Evolutionary conservation across 2,888 invertebrate species (phyloP), one percentile per base, ranked within the genome.

Genomic region (Teleiodes luculella): DNA sequence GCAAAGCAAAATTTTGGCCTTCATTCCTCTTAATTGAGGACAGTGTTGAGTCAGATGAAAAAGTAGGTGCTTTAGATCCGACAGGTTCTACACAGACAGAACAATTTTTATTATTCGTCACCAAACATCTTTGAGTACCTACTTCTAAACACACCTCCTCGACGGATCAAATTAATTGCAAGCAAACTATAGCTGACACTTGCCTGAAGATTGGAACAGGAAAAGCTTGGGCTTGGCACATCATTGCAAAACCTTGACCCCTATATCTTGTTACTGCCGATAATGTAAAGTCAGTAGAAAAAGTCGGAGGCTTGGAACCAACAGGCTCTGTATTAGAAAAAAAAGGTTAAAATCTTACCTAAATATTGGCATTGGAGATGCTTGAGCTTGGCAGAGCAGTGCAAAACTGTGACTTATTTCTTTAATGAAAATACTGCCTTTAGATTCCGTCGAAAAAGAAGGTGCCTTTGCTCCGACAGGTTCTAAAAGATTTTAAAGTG

Each of bases 131-230:
- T 16, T 13, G 16, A 8, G 1, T 3, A 8, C 3, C n/a, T 11
- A 24, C n/a, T n/a, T 24, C 18, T 28, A 6, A 5, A 6, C 10
- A 10, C n/a, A n/a, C n/a, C n/a, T 41, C 20, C 13, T 8, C 8
- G 3, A 55, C 31, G 14, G 45, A 46, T 31, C 33, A 14, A 37
- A 52, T 50, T 61, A 47, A 24, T 11, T 36, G 10, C 10, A 8
- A 36, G n/a, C 20, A 36, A n/a, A 31, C 11, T 2, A 31, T 31
- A n/a, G n/a, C n/a, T n/a, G 6, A 49, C 18, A 87, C 91, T 90
- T 92, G 94, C 94, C 93, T 94, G 92, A 93, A 94, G 73, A 89
- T 83, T 60, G 94, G 94, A 73, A 93, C 88, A 61, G 94, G 94
- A 76, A 92, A 92, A 66, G 92, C 92, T 83, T 94, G 94, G 48